Conservation (phyloP, 2,888 invertebrate genomes). For the Neocrepidodera transversa region DNA sequence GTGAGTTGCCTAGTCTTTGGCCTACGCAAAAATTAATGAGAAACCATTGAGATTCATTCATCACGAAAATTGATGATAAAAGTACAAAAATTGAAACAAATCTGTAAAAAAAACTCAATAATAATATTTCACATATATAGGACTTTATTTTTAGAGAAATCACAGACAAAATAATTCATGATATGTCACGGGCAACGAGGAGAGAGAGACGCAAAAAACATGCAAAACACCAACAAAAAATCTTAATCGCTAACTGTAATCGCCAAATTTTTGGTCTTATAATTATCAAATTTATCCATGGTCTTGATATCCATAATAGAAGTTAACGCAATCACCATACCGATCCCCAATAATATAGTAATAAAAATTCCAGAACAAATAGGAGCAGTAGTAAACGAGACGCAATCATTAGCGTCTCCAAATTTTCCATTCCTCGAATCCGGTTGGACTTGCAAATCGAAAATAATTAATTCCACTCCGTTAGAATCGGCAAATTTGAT, state of each 20-base stretch:
- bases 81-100: no score
- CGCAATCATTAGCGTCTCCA: slow-evolving; percentile 71
- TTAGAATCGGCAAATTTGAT: slow-evolving; percentile 53
- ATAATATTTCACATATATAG: neutral
- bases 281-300: slow-evolving; percentile 84
- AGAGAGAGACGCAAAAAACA: neutral
- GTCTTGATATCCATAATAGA: slow-evolving; percentile 79
- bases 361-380: slow-evolving; percentile 79
- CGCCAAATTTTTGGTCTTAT: slow-evolving; percentile 77
- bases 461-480: slow-evolving; percentile 52
- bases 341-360: slow-evolving; percentile 67
- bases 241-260: slow-evolving; percentile 61
- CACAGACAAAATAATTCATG: slow-evolving; percentile 34
- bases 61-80: no score
- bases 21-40: no score
- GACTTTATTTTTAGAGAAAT: slow-evolving; percentile 16
- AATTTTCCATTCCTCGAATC: slow-evolving; percentile 60
- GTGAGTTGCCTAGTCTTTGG: no score
- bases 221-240: neutral
- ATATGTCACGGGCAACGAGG: slow-evolving; percentile 16
- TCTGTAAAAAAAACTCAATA: slow-evolving; percentile 1
- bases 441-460: slow-evolving; percentile 60
- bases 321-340: slow-evolving; percentile 70
- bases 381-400: slow-evolving; percentile 76
- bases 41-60: no score